A percentile compares a stretch with the other conserved stretches of the same genome.
phyloP scores from a whole-genome alignment of 64 coral and sea anemone species.

The Hydrozoanthus tunicans region DNA sequence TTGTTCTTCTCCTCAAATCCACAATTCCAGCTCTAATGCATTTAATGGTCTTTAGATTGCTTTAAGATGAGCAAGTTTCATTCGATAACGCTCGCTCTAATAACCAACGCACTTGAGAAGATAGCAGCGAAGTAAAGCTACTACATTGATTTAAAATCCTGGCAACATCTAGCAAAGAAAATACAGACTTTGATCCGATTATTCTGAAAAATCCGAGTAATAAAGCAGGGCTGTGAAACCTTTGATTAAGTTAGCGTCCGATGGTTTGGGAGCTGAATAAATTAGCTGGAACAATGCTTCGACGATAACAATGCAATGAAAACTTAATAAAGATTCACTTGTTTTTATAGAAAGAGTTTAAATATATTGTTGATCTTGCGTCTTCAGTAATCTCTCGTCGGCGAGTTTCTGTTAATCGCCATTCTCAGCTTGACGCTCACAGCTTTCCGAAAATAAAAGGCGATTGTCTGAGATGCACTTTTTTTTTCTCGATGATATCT shows the following conservation, averaged over 20 bases:
- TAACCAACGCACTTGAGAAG: background rate
- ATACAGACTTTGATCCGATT: background rate
- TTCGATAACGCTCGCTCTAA: background rate
- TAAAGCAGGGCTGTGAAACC: background rate
- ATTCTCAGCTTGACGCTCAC: constrained; percentile 6
- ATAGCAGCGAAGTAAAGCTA: background rate
- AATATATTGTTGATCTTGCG: background rate
- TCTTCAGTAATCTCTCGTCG: constrained; percentile 21
- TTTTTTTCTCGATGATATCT: constrained; percentile 26
- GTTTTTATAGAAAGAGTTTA: background rate
- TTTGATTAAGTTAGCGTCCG: background rate
- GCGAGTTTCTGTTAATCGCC: background rate
- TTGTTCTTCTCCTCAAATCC: background rate
- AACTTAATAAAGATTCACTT: background rate
- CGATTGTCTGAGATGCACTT: background rate
- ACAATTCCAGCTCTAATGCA: background rate
- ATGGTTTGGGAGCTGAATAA: background rate
- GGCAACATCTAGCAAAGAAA: background rate
- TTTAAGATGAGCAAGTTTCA: background rate
- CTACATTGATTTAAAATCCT: background rate
- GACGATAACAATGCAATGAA: background rate
- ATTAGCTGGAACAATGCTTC: background rate
- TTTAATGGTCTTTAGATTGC: background rate
- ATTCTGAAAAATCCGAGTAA: background rate
- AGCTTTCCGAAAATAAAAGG: constrained; percentile 33